Evolutionary conservation across 2,113 vertebrate genomes (phyloP), one percentile per base, ranked within the genome.

Genomic region (Lepisosteus oculatus): DNA sequence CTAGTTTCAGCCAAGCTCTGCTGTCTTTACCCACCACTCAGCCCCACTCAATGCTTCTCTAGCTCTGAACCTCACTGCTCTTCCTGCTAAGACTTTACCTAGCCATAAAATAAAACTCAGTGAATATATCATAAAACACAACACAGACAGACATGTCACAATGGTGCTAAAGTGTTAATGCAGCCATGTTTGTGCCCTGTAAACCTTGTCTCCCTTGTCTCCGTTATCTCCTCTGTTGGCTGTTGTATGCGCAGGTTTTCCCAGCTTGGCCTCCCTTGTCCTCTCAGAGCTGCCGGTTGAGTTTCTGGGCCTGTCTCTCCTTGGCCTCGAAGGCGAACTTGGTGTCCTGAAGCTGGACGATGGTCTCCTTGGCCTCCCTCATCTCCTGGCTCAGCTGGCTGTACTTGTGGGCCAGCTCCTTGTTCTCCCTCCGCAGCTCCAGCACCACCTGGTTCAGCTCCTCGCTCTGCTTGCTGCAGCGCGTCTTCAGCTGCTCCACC

Each of bases 301-400:
- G 94, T 81, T 96, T 95, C 86, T 94, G 94, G 8, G 93, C 95
- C 86, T 96, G 95, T 54, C 93, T 78, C 57, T 92, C 92, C 83
- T 94, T 92, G 2, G 92, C 90, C n/a, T 95, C 92, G 41, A 94
- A 95, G 69, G 93, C 92, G 29, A 90, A 87, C 73, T 93, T 93
- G 3, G 91, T 92, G 76, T 94, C 93, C 83, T 91, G 87, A 0
- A 93, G 85, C 79, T 93, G 90, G 6, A 86, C 87, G 73, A 94
- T 91, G 5, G 92, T 78, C 79, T 95, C 93, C 79, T 92, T 94
- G 62, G 90, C 91, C 76, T 93, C 93, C 85, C 90, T 94, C 83
- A 90, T 91, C 59, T 94, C 87, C 47, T 76, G 85, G 3, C 83
- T 79, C 59, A 94, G 90, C 81, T 87, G 90, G 74, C 88, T 80